A percentile compares a stretch with the other conserved stretches of the same genome.
phyloP scores from a whole-genome alignment of 2,797 vertebrate genomes.

The Chelidonichthys spinosus region DNA sequence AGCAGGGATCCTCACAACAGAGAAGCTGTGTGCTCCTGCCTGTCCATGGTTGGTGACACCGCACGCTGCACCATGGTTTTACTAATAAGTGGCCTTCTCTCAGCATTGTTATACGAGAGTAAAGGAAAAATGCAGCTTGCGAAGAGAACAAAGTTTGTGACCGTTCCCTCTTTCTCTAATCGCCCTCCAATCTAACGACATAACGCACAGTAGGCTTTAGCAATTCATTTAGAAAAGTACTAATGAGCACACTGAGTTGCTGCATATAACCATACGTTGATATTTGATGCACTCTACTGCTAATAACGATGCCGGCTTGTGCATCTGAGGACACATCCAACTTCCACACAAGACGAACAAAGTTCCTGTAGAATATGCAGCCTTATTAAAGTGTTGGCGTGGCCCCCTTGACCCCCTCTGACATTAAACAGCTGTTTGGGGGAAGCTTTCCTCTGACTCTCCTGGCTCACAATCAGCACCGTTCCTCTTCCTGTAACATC shows the following conservation, averaged over 20 bases:
- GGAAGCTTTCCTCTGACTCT: conserved; percentile 53
- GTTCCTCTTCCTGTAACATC: conserved; percentile 70
- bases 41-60: background rate
- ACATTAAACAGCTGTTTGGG: conserved; percentile 64
- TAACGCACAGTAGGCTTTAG: conserved; percentile 24
- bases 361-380: conserved; percentile 45
- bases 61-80: conserved; percentile 8
- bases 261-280: conserved; percentile 45
- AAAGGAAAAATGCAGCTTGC: background rate
- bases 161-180: background rate
- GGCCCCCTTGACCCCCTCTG: conserved; percentile 21
- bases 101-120: background rate
- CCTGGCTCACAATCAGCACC: conserved; percentile 61
- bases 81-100: conserved; percentile 23
- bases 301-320: conserved; percentile 56
- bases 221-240: conserved; percentile 57
- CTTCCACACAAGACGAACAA: conserved; percentile 36
- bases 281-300: conserved; percentile 58
- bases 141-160: conserved; percentile 14
- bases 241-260: conserved; percentile 57
- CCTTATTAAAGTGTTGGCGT: conserved; percentile 52
- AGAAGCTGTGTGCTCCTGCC: conserved; percentile 17
- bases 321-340: conserved; percentile 47
- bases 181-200: conserved; percentile 33
- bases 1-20: conserved; percentile 48